Conservation (phyloP, 1,140 invertebrate species). For the Elysia chlorotica region DNA sequence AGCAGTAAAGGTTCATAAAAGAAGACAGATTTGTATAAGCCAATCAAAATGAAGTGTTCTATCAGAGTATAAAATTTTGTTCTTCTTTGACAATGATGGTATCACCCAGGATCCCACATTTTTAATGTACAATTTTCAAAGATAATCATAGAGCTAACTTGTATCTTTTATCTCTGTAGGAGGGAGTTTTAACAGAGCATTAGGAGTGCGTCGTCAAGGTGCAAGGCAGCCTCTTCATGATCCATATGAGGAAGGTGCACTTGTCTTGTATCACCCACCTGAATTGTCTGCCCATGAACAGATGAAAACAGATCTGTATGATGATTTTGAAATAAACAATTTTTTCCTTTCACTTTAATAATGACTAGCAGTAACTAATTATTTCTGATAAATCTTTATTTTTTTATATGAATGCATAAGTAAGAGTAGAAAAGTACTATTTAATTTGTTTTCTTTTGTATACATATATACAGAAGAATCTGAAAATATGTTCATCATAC, state of each 20-base stretch:
- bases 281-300: slow-evolving; percentile 81
- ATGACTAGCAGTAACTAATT: no score
- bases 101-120: no score
- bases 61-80: not conserved
- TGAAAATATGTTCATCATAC: no score
- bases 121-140: no score
- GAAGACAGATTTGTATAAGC: not conserved
- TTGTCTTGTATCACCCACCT: slow-evolving; percentile 88
- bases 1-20: not conserved
- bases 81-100: no score
- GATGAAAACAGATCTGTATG: slow-evolving; percentile 74
- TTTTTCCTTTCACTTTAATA: no score
- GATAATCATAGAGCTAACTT: not conserved
- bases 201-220: slow-evolving; percentile 76
- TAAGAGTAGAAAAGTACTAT: no score
- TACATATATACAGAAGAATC: no score
- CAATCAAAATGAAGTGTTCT: not conserved
- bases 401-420: no score
- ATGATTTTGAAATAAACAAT: no score
- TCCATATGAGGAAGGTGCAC: slow-evolving; percentile 89
- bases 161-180: slow-evolving; percentile 2
- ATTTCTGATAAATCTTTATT: no score
- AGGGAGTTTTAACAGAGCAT: slow-evolving; percentile 63
- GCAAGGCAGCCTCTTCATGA: slow-evolving; percentile 84
- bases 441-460: no score